Conservation (phyloP, 2,888 invertebrate genomes). For the Megalurothrips usitatus region DNA sequence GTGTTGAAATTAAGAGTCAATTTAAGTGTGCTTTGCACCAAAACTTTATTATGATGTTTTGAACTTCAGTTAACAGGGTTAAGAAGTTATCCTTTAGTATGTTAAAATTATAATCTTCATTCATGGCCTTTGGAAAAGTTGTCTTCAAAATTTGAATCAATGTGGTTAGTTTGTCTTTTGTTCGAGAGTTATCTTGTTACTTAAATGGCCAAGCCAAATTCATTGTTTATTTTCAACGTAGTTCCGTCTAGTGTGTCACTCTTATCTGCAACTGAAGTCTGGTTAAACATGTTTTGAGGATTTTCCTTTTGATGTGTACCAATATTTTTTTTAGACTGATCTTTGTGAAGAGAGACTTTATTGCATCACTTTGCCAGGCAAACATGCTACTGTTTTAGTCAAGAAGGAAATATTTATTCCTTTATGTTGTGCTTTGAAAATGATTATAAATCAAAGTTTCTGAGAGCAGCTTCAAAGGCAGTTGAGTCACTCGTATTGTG, state of each 20-base stretch:
- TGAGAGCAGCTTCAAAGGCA: neutral
- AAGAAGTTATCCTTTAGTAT: neutral
- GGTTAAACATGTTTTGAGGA: too few species aligned
- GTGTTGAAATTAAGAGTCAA: constrained; percentile 10
- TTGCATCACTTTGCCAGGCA: neutral
- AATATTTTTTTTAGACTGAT: neutral
- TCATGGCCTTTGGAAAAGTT: neutral
- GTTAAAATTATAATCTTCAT: neutral
- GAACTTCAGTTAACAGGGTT: constrained; percentile 25
- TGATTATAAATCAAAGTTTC: neutral
- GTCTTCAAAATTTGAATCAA: neutral
- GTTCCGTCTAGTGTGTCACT: neutral
- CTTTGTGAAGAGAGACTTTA: neutral
- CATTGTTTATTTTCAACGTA: neutral
- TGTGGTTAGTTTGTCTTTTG: neutral
- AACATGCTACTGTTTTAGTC: neutral
- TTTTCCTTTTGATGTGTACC: neutral
- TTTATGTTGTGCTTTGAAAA: neutral
- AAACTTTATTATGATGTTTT: constrained; percentile 4
- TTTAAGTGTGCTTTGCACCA: neutral
- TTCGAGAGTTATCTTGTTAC: neutral
- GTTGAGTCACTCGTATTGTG: neutral
- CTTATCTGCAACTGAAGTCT: neutral
- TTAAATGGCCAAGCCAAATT: constrained; percentile 11
- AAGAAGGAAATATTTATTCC: neutral